These are phyloP conservation scores for Hemiscyllium ocellatum DNA, from an alignment of 2,113 vertebrate genomes.

Conservation along the genomic window DNA sequence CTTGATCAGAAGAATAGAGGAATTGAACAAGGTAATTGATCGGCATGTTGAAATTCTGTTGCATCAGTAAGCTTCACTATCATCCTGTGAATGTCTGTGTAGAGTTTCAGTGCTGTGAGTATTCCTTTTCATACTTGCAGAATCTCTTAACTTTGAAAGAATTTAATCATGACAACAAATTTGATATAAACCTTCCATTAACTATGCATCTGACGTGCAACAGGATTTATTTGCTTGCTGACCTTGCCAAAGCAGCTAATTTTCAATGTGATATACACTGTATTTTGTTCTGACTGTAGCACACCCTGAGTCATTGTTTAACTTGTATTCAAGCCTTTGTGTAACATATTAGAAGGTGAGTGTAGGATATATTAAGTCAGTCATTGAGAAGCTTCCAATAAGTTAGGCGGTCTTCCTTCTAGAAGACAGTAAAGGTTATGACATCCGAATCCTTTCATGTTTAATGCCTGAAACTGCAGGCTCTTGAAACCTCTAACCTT, in stretches of 20 bases:
- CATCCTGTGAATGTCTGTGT: background rate
- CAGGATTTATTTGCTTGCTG: too few relatives aligned
- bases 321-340: background rate
- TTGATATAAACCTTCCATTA: background rate
- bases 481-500: too few relatives aligned
- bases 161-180: background rate
- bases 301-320: background rate
- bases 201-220: background rate
- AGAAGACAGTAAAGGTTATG: too few relatives aligned
- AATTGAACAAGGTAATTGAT: conserved; percentile 68
- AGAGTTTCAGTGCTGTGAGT: background rate
- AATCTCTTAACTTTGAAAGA: background rate
- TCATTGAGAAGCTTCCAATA: too few relatives aligned
- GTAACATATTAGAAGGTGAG: background rate
- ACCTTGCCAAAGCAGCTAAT: background rate
- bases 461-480: too few relatives aligned
- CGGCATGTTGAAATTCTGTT: background rate
- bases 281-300: background rate
- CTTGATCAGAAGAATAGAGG: conserved; percentile 73
- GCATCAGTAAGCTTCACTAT: background rate
- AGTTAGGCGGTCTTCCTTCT: too few relatives aligned
- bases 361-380: too few relatives aligned
- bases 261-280: background rate
- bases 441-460: too few relatives aligned
- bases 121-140: background rate